Conservation (phyloP, 2,888 invertebrate genomes). For the Clunio marinus region DNA sequence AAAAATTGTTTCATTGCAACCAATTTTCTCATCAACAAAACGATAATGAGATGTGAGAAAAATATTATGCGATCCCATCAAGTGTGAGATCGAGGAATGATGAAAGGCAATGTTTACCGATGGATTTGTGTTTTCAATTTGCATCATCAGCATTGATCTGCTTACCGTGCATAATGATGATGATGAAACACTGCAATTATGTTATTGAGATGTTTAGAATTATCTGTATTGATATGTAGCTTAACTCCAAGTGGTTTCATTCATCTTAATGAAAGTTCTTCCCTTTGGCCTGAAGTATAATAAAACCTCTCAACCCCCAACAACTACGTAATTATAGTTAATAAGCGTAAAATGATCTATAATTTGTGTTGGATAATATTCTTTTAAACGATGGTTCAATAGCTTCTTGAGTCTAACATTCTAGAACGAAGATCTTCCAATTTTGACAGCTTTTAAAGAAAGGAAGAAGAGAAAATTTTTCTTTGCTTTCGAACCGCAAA, state of each 20-base stretch:
- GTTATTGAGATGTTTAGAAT: constrained; percentile 8
- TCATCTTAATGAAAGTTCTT: not conserved
- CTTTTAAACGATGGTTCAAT: constrained; percentile 19
- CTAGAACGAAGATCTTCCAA: constrained; percentile 14
- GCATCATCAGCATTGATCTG: constrained; percentile 1
- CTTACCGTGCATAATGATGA: constrained; percentile 34
- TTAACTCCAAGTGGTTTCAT: constrained; percentile 18
- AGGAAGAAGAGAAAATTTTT: not conserved
- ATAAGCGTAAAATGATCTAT: constrained; percentile 34
- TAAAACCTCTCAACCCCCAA: not conserved
- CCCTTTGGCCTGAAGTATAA: not conserved
- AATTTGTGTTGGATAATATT: constrained; percentile 37
- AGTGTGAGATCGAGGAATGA: not conserved
- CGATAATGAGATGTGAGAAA: constrained; percentile 23
- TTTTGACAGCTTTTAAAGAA: constrained; percentile 35
- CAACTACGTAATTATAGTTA: not conserved
- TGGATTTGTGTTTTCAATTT: no score
- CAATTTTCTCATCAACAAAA: constrained; percentile 15
- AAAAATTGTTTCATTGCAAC: not conserved
- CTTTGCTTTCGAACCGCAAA: constrained; percentile 34
- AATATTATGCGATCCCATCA: not conserved
- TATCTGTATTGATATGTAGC: not conserved
- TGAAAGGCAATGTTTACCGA: not conserved
- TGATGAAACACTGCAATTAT: constrained; percentile 14
- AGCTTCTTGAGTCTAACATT: not conserved